Evolutionary conservation across 2,797 vertebrate species (phyloP), one percentile per base, ranked within the genome.

Genomic region (Sardinella longiceps): DNA sequence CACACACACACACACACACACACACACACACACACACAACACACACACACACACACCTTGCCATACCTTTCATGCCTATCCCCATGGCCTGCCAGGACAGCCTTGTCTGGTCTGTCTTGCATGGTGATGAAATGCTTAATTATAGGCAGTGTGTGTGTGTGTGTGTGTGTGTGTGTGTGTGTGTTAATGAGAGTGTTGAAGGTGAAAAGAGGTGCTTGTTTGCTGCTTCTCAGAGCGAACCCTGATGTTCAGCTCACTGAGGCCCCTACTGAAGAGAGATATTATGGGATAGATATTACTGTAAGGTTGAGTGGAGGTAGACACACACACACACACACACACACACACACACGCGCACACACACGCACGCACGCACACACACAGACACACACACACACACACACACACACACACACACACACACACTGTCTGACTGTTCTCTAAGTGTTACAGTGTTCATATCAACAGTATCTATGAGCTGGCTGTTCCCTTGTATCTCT

Each of bases 61-160:
- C 20, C 4, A n/a, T 53, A n/a, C 56, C 10, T 25, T 23, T 37
- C 7, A 5, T 77, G 33, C 2, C 37, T 43, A 20, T 77, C 33
- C 39, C 18, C 37, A 9, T 20, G 18, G 15, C 20, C 70, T n/a
- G 37, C 37, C 37, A 43, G 25, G 45, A 37, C 74, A 45, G 23
- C 5, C 18, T 51, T 39, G 30, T 80, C 82, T 58, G 46, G 83
- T 23, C 60, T 39, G 15, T 33, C 77, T 33, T 3, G 58, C 70
- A 46, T 25, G 60, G 43, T 82, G 83, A 86, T 83, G 80, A 85
- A 82, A 56, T 81, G 56, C 51, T 83, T 84, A 80, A 80, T 74
- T 46, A 70, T 14, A 39, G 5, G 37, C 48, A 45, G 60, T 48
- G 12, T 51, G 30, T 51, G 80, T 60, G 15, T 6, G 45, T 83